Evolutionary conservation across 2,113 vertebrate genomes (phyloP).

Genomic region (Tachysurus vachellii): DNA sequence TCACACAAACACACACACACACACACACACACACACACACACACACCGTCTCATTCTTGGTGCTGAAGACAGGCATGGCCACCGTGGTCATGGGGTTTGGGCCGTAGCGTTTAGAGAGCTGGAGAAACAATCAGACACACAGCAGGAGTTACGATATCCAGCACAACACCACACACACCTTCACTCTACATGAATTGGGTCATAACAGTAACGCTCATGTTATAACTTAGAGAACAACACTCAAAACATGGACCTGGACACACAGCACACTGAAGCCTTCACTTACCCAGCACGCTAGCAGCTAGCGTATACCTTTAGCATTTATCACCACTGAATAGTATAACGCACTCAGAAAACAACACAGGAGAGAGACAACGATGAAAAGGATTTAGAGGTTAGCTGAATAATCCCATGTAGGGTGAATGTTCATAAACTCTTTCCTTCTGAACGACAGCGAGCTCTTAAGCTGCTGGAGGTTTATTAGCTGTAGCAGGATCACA

Average conservation of each 20-base stretch:
- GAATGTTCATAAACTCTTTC: background rate
- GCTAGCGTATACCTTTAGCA: background rate
- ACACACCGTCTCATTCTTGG: constrained; percentile 93
- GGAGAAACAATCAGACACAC: constrained; percentile 32
- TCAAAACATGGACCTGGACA: background rate
- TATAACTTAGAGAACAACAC: too few species aligned
- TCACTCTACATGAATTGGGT: background rate
- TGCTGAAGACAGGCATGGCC: constrained; percentile 99
- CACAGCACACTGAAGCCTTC: background rate
- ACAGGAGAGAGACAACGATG: background rate
- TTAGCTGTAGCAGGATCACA: background rate
- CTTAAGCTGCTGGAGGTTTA: constrained; percentile 6
- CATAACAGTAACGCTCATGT: background rate
- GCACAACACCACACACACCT: background rate
- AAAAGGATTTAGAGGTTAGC: background rate
- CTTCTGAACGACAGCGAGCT: background rate
- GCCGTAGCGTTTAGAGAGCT: constrained; percentile 85
- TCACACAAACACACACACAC: background rate
- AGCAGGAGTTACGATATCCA: background rate
- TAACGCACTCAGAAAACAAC: background rate
- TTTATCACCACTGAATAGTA: background rate
- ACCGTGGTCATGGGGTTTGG: constrained; percentile 93
- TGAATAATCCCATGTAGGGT: background rate
- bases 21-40: constrained; percentile 12
- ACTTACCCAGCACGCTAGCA: background rate